Base-by-base conservation (phyloP, 2,888 invertebrate genomes). In the Acanthosepion lycidas region DNA sequence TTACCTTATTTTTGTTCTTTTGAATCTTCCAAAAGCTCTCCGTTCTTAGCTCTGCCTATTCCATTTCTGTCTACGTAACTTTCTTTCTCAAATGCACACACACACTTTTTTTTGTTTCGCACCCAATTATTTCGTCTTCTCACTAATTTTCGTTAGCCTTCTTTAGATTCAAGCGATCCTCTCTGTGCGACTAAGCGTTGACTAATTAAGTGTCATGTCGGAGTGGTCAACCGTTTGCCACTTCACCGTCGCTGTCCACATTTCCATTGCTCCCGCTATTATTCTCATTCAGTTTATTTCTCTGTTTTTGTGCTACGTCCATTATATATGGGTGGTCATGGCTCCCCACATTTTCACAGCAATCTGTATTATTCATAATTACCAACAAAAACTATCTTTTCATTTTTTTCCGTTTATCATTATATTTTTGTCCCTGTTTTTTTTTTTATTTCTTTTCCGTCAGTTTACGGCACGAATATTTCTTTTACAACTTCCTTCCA, bases 121-220 rank as follows among this genome's bases (percentile, higher is more conserved):
- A 59, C 59, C 20, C 59, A 59, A 23, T 23, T 59, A 59, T 59
- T 23, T 59, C 23, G 20, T 12, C n/a, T 1, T n/a, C 78, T n/a
- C n/a, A 4, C 12, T 78, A 3, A 33, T 33, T n/a, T n/a, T n/a
- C n/a, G 78, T 78, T n/a, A 5, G n/a, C 33, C 12, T 78, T 78
- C 15, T 12, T 15, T 78, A 33, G n/a, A 33, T n/a, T 15, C n/a
- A 9, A 78, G 15, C 33, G 78, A 15, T 4, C 33, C 78, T 78
- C n/a, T 78, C n/a, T 78, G 78, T 23, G 15, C n/a, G 78, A 33
- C 12, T 15, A 78, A 78, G 78, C 78, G 15, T 78, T 33, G n/a
- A 78, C 78, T 78, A n/a, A 78, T 78, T n/a, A 78, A 78, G 78
- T 78, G 78, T n/a, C 78, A 78, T 78, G n/a, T n/a, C 78, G 33